Conservation (phyloP, 92 coral and sea anemone genomes). For the Galaxea fascicularis region DNA sequence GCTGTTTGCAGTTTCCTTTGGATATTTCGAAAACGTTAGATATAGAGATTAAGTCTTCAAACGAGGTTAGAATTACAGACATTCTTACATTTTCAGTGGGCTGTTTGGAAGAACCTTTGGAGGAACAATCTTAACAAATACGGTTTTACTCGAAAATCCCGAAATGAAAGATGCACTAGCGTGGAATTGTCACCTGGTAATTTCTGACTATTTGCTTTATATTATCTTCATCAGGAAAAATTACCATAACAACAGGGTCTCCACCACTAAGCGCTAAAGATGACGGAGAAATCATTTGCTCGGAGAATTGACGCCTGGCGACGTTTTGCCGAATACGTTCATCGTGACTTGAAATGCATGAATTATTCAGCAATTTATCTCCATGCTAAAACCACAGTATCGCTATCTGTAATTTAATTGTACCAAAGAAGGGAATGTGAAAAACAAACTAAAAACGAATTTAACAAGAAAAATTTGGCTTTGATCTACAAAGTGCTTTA, state of each 20-base stretch:
- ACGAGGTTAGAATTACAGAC: background rate
- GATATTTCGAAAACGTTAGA: background rate
- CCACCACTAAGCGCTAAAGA: conserved; percentile 6
- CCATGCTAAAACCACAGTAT: background rate
- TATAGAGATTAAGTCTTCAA: background rate
- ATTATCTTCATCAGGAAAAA: conserved; percentile 17
- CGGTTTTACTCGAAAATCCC: background rate
- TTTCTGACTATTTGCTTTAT: conserved; percentile 38
- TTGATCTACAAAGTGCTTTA: background rate
- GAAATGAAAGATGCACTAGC: background rate
- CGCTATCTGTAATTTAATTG: background rate
- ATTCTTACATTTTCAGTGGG: conserved; percentile 28
- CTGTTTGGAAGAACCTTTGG: background rate
- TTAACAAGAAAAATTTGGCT: background rate
- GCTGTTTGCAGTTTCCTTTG: background rate
- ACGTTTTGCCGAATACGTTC: background rate
- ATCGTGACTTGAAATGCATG: conserved; percentile 7
- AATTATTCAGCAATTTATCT: conserved; percentile 15
- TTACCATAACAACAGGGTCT: conserved; percentile 35
- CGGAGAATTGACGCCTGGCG: background rate
- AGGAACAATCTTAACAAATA: conserved; percentile 2
- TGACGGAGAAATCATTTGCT: conserved; percentile 9
- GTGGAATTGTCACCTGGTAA: conserved; percentile 24
- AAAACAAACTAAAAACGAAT: background rate
- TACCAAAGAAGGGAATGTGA: background rate